Evolutionary conservation across 2,888 invertebrate species (phyloP).

Genomic region (Dendrolimus houi): DNA sequence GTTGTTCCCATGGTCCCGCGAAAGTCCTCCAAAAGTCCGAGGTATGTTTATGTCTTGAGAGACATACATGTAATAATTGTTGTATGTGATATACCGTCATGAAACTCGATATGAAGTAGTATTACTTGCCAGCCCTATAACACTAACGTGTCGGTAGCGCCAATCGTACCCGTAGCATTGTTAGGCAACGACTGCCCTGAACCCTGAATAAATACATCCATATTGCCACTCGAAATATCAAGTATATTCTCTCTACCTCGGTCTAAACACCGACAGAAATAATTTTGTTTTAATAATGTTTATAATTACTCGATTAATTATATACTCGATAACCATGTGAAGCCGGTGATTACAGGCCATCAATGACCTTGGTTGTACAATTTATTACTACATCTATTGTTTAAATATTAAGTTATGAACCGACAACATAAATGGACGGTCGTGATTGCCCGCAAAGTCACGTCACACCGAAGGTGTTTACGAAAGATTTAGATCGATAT

Average conservation of each 20-base stretch:
- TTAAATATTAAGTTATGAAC: constrained; percentile 3
- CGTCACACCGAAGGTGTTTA: constrained; percentile 32
- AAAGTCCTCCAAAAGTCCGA: no score
- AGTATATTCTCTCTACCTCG: neutral
- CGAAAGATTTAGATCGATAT: constrained; percentile 40
- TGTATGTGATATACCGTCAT: no score
- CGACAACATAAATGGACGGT: constrained; percentile 3
- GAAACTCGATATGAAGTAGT: no score
- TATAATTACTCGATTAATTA: no score
- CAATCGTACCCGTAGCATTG: constrained; percentile 75
- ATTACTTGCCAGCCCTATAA: constrained; percentile 43
- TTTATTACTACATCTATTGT: neutral
- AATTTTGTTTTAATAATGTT: no score
- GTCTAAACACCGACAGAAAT: neutral
- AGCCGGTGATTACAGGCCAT: no score
- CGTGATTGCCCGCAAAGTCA: constrained; percentile 19
- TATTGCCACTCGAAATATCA: constrained; percentile 73
- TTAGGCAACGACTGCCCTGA: constrained; percentile 67
- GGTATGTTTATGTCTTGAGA: no score
- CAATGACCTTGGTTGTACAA: no score
- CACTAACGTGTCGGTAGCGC: constrained; percentile 47
- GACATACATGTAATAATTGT: no score
- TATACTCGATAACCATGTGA: no score
- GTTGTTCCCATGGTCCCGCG: no score
- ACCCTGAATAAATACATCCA: constrained; percentile 75